Evolutionary conservation across 2,888 invertebrate genomes (phyloP), one percentile per base, ranked within the genome.

Genomic region (Cheilosia pagana): DNA sequence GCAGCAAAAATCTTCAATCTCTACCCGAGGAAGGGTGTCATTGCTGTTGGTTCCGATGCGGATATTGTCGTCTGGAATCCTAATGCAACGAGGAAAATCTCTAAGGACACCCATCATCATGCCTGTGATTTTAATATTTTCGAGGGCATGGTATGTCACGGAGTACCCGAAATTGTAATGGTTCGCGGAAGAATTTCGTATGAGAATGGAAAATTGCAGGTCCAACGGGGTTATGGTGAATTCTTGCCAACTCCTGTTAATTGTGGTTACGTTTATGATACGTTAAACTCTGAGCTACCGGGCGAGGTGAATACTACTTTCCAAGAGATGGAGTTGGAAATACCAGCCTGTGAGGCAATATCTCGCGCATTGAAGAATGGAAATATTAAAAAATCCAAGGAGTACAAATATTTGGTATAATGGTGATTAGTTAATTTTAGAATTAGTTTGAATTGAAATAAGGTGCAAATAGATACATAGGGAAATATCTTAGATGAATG

Each of bases 41-140:
- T 99, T 88, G 97, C 95, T 0, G 94, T 96, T 41, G 98, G 98
- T 87, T 97, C 98, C 2, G 99, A 99, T 93, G 99, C 99, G 0
- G 99, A 99, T 92, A 93, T 99, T 86, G 96, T 99, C 8, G 94
- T 99, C 83, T 99, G 99, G 99, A 96, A 99, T 93, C 96, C 98
- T 0, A 93, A 95, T 65, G 95, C 94, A 52, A 96, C 96, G 72
- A 93, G 97, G 77, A 96, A 95, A 87, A 98, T 99, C 90, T 97
- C 98, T 6, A 98, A 98, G 0, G 94, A 96, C 88, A 96, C 96
- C 0, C 99, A 99, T 92, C 95, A 97, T 88, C 98, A 98, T 87
- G 97, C 97, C 1, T 95, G 96, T 77, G 98, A 99, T 93, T 99
- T 98, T 90, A 99, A 99, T 92, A 98, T 99, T 87, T 99, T 99